These are phyloP conservation scores for Microplitis mediator DNA, from an alignment of 1,140 invertebrate species.

Conservation along the genomic window DNA sequence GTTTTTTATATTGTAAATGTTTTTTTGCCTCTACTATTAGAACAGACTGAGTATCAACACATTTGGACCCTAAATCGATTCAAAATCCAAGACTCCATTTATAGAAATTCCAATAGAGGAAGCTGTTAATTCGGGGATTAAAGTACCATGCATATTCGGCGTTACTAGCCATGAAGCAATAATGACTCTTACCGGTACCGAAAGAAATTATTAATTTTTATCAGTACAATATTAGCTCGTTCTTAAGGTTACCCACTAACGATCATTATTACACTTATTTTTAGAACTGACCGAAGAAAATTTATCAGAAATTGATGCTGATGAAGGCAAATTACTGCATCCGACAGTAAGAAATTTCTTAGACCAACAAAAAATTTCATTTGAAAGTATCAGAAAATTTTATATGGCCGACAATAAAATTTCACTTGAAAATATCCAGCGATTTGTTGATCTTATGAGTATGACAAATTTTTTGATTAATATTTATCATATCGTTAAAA, in stretches of 20 bases:
- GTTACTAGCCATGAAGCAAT: constrained; percentile 67
- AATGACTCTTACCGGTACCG: constrained; percentile 49
- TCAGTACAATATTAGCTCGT: neutral
- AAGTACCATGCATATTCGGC: constrained; percentile 68
- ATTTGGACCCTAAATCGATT: constrained; percentile 46
- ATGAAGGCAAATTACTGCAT: neutral
- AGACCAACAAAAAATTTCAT: constrained; percentile 38
- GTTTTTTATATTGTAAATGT: neutral
- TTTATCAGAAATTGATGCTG: neutral
- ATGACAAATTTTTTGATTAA: constrained; percentile 6
- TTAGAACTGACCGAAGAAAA: neutral
- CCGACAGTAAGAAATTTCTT: neutral
- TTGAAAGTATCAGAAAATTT: constrained; percentile 53
- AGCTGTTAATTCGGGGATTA: constrained; percentile 54
- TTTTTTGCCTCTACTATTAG: no score
- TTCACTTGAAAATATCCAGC: neutral
- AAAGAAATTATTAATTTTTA: neutral
- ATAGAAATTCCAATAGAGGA: constrained; percentile 48
- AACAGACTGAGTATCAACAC: neutral
- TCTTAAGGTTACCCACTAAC: neutral
- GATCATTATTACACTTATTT: neutral
- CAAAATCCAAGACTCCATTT: constrained; percentile 51
- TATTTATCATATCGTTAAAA: constrained; percentile 36
- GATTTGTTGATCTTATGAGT: neutral
- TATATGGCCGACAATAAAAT: constrained; percentile 44